phyloP scores from a whole-genome alignment of 2,113 vertebrate genomes.

The Syngnathus typhle region DNA sequence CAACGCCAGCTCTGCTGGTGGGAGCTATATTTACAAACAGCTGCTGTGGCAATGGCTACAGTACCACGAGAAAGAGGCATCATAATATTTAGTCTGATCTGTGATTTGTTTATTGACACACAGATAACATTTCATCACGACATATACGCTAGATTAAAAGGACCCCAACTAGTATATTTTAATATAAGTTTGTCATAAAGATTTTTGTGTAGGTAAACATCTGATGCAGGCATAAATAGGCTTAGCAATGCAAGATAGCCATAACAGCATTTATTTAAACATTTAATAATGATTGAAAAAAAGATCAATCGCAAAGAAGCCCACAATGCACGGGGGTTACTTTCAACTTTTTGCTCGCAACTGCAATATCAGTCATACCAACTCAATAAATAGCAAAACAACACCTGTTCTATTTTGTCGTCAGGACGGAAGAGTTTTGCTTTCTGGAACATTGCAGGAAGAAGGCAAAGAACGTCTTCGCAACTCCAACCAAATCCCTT shows the following conservation, averaged over 20 bases:
- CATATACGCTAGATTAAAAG: slow-evolving; percentile 1
- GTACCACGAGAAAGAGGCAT: slow-evolving; percentile 16
- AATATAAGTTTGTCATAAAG: slow-evolving; percentile 38
- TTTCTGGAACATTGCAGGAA: slow-evolving; percentile 1
- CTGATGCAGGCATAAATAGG: slow-evolving; percentile 48
- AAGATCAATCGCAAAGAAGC: slow-evolving; percentile 37
- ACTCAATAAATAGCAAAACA: slow-evolving; percentile 24
- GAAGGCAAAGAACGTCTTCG: not conserved
- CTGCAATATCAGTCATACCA: slow-evolving; percentile 24
- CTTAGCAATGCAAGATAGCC: slow-evolving; percentile 17
- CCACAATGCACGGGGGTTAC: slow-evolving; percentile 37
- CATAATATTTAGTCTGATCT: slow-evolving; percentile 13
- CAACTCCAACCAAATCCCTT: not conserved
- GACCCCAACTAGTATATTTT: slow-evolving; percentile 31
- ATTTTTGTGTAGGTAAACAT: slow-evolving; percentile 54
- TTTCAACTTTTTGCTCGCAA: slow-evolving; percentile 30
- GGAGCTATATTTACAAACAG: slow-evolving; percentile 77
- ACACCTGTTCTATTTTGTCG: slow-evolving; percentile 15
- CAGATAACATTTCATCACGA: not conserved
- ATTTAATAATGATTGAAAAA: slow-evolving; percentile 13
- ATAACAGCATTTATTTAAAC: slow-evolving; percentile 38
- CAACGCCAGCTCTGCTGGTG: slow-evolving; percentile 64
- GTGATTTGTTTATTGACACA: not conserved
- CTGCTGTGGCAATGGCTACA: slow-evolving; percentile 50
- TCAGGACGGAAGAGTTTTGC: slow-evolving; percentile 1